Evolutionary conservation across 2,888 invertebrate species (phyloP), one percentile per base, ranked within the genome.

Genomic region (Acleris laterana): DNA sequence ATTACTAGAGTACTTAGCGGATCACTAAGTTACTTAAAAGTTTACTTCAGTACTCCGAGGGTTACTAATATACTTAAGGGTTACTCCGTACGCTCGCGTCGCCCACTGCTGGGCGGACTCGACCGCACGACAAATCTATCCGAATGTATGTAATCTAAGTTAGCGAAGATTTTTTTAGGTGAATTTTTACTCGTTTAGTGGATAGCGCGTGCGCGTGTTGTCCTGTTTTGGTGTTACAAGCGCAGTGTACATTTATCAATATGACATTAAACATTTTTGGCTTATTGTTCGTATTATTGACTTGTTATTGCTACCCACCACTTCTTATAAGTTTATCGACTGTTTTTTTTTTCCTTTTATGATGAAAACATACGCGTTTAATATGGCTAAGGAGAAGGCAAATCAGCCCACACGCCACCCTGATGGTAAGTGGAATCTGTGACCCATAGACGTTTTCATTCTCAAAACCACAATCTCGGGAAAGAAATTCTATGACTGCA

Each of bases 211-310:
- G 75, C 90, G 93, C 94, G 83, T 82, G 88, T 87, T 82, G 88
- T 87, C 87, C 88, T 84, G 85, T 83, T 84, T 88, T 87, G 90
- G 88, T 91, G 90, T 91, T 88, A 85, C 83, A 82, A 83, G 85
- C 85, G 89, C 90, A 85, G 86, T 92, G 93, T 92, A 92, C 87
- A 92, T 89, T 90, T 90, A 92, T 88, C 85, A 81, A 89, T 90
- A 90, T 89, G 85, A 91, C 88, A 92, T 92, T 92, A 92, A 91
- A 93, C 90, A 88, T 89, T 92, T 92, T 93, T 92, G 92, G 93
- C 93, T 93, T 93, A 92, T 84, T 85, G 86, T 90, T 90, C 83
- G 90, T 90, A 89, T 92, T 88, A 87, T 88, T 90, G 84, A 79
- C 77, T 87, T 86, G 76, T 84, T 82, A 83, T 82, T 80, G 64